Base-by-base conservation (phyloP, 2,797 vertebrate genomes). In the Glyptemys insculpta region DNA sequence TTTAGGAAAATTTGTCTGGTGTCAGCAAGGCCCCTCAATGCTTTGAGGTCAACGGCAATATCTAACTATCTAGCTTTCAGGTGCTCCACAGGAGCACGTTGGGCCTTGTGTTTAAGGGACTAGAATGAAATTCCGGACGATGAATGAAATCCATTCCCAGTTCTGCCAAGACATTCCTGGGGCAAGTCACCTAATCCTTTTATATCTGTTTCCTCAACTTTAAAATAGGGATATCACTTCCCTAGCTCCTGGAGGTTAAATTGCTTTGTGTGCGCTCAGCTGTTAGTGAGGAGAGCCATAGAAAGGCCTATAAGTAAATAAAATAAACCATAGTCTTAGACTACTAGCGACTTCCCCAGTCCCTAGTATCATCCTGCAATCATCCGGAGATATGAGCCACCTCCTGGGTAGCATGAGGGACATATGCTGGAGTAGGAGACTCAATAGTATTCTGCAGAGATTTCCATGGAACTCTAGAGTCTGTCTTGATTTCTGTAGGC, bases 11-110 rank as follows among this genome's bases (percentile, higher is more conserved):
- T 50, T 89, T 52, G 83, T 25, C 44, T 50, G 79, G 12, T 65
- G 34, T 47, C 80, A 81, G 91, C 81, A 91, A 92, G 95, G 93
- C 95, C 96, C 93, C 31, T 6, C 3, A 94, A 94, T 3, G 50
- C 90, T 95, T 86, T 91, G 83, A 87, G 94, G 92, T 96, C 96
- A 93, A 89, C 56, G 92, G 79, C 91, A 92, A 92, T 92, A 92
- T 93, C 94, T 76, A 1, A 37, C 84, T 8, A 56, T 59, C 79
- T 91, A 72, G 92, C 57, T 88, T 95, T 92, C 93, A 93, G 85
- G 41, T 27, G 72, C 41, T 27, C 12, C 14, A 47, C 23, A 92
- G 79, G 95, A 94, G 93, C 85, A 89, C 27, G n/a, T 85, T 87
- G 16, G 53, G 88, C 90, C 79, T 95, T 85, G 79, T 53, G 72